Base-by-base conservation (phyloP, 2,113 vertebrate genomes). In the Aspiorhynchus laticeps region DNA sequence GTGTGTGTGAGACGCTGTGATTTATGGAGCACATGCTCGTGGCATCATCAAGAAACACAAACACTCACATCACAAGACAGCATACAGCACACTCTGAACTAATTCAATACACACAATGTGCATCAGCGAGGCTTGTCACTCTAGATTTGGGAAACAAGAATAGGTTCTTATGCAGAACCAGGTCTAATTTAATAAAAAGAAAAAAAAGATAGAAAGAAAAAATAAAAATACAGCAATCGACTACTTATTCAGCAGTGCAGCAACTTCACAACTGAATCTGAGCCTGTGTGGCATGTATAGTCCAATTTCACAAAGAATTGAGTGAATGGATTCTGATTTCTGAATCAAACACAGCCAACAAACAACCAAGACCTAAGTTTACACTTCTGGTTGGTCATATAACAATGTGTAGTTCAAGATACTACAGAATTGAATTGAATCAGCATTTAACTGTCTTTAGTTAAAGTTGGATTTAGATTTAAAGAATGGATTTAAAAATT, bases 1-100 rank as follows among this genome's bases (percentile, higher is more conserved):
- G 75, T 71, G 86, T 43, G 78, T 48, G 61, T 36, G 79, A 10
- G 46, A 63, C 7, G 41, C 3, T 83, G 80, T 24, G 81, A 82
- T 82, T 65, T 82, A 67, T 65, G 38, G 80, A 67, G 61, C n/a
- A 67, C 38, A 82, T 48, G 80, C 26, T 82, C 15, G 24, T 80
- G 56, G 56, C 53, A 82, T 82, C 61, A 67, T 48, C 59, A 48
- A 76, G 10, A 82, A 31, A 79, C 61, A 84, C 78, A 88, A 83
- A 88, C 24, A 78, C 24, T 53, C 69, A 75, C 82, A 75, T 80
- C 77, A 59, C 53, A 61, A 38, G 31, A 80, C 53, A 41, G 53
- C 33, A 9, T 53, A 61, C 78, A 36, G 33, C 33, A 61, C 10
- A 41, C 24, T 41, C 3, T 38, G 38, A 63, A 61, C 31, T 41